These are phyloP conservation scores for Sinocyclocheilus rhinocerous DNA, from an alignment of 2,113 vertebrate species.

Conservation along the genomic window DNA sequence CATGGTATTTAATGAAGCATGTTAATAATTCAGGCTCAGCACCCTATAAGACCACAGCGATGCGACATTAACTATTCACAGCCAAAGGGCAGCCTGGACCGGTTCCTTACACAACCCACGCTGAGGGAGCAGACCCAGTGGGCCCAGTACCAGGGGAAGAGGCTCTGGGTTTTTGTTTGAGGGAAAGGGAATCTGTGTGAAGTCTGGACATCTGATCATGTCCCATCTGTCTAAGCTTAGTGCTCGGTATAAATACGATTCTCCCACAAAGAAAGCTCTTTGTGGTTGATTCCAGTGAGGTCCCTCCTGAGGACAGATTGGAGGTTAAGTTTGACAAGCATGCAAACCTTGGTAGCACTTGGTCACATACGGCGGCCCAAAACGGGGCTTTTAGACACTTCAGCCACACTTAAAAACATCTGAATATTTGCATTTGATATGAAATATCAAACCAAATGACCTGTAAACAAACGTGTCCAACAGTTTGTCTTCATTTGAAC, in stretches of 20 bases:
- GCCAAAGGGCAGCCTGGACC: constrained; percentile 40
- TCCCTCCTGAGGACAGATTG: not conserved
- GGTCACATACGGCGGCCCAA: too few relatives aligned
- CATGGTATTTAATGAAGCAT: constrained; percentile 66
- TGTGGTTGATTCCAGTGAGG: not conserved
- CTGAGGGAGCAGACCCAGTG: constrained; percentile 36
- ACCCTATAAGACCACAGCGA: constrained; percentile 59
- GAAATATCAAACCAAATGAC: not conserved
- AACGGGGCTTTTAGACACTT: not conserved
- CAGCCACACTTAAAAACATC: not conserved
- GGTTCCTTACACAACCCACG: constrained; percentile 51
- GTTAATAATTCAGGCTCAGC: constrained; percentile 73
- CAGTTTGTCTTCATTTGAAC: too few relatives aligned
- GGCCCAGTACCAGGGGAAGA: constrained; percentile 31
- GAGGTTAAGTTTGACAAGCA: constrained; percentile 11
- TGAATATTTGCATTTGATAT: too few relatives aligned
- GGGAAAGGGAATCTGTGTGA: constrained; percentile 51
- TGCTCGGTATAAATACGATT: not conserved
- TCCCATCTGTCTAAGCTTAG: constrained; percentile 53
- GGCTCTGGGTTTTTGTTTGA: constrained; percentile 49
- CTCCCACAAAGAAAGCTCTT: not conserved
- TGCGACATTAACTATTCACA: constrained; percentile 71
- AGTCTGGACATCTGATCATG: constrained; percentile 53
- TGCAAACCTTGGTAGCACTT: not conserved
- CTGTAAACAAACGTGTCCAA: not conserved